phyloP scores from a whole-genome alignment of 2,888 invertebrate genomes.

The Hypercompe scribonia region DNA sequence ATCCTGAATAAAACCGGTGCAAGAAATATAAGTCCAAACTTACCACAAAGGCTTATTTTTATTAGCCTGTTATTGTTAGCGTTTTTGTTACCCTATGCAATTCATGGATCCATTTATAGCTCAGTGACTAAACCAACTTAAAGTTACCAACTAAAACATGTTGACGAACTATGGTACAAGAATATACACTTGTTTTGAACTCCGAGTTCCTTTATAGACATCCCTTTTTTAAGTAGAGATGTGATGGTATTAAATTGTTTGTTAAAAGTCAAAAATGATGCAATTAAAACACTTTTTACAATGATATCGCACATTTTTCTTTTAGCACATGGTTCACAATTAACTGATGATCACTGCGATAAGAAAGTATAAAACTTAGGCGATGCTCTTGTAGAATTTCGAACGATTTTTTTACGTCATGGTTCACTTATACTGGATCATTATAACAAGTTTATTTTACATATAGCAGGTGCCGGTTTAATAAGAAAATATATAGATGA shows the following conservation, averaged over 20 bases:
- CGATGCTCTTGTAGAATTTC: too few relatives aligned
- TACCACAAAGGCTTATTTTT: conserved; percentile 48
- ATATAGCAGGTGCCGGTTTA: too few relatives aligned
- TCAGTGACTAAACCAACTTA: conserved; percentile 52
- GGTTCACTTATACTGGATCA: too few relatives aligned
- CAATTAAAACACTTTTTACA: conserved; percentile 45
- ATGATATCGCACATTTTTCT: conserved; percentile 38
- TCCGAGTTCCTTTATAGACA: not conserved
- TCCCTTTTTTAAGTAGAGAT: conserved; percentile 19
- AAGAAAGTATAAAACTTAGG: too few relatives aligned
- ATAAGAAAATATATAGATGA: too few relatives aligned
- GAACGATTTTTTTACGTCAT: too few relatives aligned
- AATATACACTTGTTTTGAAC: too few relatives aligned
- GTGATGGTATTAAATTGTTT: conserved; percentile 53
- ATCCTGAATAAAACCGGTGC: too few relatives aligned
- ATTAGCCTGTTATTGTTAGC: conserved; percentile 49
- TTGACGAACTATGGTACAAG: conserved; percentile 38
- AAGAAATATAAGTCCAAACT: conserved; percentile 33
- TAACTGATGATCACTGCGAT: too few relatives aligned
- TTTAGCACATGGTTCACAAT: conserved; percentile 39
- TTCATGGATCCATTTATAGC: conserved; percentile 55
- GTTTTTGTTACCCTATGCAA: conserved; percentile 53
- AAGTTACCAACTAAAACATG: conserved; percentile 42
- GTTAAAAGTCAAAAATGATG: conserved; percentile 30
- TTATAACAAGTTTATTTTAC: too few relatives aligned